A percentile compares a stretch with the other conserved stretches of the same genome.
phyloP scores from a whole-genome alignment of 2,113 vertebrate species.

The Cranoglanis bouderius region DNA sequence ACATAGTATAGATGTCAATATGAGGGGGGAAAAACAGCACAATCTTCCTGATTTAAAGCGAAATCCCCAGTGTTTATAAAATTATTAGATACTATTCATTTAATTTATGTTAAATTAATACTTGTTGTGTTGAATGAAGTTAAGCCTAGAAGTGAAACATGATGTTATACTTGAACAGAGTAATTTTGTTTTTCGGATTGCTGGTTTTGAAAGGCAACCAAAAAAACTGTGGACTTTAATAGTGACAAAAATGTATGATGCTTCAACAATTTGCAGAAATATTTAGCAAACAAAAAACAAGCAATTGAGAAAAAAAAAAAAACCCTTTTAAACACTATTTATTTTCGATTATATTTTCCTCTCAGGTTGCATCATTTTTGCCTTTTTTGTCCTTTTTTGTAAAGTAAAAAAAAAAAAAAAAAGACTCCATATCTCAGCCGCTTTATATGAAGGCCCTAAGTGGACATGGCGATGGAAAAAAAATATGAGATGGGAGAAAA shows the following conservation, averaged over 20 bases:
- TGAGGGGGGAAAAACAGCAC: background rate
- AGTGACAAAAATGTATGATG: too few relatives aligned
- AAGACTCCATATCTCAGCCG: background rate
- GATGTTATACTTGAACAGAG: background rate
- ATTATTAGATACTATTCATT: background rate
- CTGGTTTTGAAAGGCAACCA: too few relatives aligned
- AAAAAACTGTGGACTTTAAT: too few relatives aligned
- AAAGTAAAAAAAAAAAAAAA: too few relatives aligned
- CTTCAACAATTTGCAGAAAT: background rate
- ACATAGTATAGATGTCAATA: background rate
- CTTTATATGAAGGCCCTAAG: too few relatives aligned
- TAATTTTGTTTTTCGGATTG: too few relatives aligned
- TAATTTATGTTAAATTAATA: background rate
- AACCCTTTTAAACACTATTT: background rate
- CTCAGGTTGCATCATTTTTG: background rate
- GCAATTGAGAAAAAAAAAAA: too few relatives aligned
- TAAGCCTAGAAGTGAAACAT: background rate
- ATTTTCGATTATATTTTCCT: background rate
- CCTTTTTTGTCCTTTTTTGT: background rate
- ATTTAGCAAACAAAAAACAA: background rate
- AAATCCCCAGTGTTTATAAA: background rate
- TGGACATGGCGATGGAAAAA: too few relatives aligned
- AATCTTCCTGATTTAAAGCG: background rate
- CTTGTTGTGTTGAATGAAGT: background rate
- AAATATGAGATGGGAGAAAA: too few relatives aligned